phyloP scores from a whole-genome alignment of 37 sponge, comb jelly and placozoan genomes.

The Ephydatia muelleri region DNA sequence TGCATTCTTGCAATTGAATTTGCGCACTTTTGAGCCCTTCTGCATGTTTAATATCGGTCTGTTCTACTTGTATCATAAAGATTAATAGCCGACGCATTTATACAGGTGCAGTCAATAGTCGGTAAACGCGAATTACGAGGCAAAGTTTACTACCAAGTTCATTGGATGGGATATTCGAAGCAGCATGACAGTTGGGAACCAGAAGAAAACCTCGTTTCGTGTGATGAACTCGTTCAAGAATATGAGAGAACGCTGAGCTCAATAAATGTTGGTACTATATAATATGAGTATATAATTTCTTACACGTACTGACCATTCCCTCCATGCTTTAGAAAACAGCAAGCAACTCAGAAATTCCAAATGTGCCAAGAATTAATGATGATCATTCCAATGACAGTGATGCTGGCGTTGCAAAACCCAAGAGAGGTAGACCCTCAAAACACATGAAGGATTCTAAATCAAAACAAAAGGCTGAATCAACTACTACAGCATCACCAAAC shows the following conservation, averaged over 20 bases:
- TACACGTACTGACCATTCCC: neutral
- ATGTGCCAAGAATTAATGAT: neutral
- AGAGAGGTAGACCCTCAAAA: neutral
- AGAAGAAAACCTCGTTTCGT: conserved; percentile 41
- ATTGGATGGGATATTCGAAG: conserved; percentile 53
- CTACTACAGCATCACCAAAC: neutral
- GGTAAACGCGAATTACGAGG: conserved; percentile 21
- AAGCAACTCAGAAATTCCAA: neutral
- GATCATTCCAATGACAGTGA: neutral
- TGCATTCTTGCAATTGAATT: neutral
- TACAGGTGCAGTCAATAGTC: conserved; percentile 44
- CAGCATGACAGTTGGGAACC: conserved; percentile 78
- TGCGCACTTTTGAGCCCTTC: neutral
- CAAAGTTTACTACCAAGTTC: conserved; percentile 37
- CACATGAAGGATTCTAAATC: neutral
- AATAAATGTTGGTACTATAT: neutral
- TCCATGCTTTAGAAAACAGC: neutral
- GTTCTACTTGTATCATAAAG: too few relatives aligned
- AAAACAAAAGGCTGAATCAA: neutral
- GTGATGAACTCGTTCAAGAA: conserved; percentile 40
- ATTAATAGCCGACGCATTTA: neutral
- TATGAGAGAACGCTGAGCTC: conserved; percentile 7
- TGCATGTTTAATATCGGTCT: too few relatives aligned
- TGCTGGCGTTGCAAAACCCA: neutral
- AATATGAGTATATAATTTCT: neutral